phyloP scores from a whole-genome alignment of 1,140 invertebrate genomes.

The Calliphora vicina region DNA sequence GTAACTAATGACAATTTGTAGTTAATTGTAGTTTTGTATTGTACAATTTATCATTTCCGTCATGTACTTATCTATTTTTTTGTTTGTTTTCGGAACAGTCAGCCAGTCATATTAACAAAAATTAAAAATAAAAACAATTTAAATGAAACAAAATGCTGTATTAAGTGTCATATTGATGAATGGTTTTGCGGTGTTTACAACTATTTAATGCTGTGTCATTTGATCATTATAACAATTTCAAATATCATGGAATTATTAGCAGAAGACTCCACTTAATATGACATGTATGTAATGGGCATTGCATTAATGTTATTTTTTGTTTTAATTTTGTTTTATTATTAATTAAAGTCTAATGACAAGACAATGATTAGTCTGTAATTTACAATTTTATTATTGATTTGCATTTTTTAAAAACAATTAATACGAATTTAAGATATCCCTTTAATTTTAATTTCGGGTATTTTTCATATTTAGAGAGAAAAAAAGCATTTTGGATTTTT shows the following conservation, averaged over 20 bases:
- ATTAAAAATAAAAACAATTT: not conserved
- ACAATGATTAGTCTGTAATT: too few relatives aligned
- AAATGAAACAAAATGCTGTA: not conserved
- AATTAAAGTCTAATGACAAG: too few relatives aligned
- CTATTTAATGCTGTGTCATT: not conserved
- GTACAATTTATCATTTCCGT: not conserved
- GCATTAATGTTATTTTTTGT: not conserved
- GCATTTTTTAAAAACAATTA: too few relatives aligned
- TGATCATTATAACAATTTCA: not conserved
- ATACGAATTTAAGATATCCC: too few relatives aligned
- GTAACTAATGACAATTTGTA: not conserved
- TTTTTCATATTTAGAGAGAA: too few relatives aligned
- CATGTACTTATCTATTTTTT: not conserved
- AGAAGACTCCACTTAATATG: not conserved
- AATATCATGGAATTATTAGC: not conserved
- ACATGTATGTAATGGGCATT: not conserved
- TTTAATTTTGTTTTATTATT: not conserved
- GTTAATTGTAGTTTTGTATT: not conserved
- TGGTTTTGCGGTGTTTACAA: not conserved
- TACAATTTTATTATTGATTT: too few relatives aligned
- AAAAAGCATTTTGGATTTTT: too few relatives aligned
- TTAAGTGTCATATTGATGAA: slow-evolving; percentile 3
- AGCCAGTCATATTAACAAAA: too few relatives aligned
- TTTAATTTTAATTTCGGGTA: too few relatives aligned
- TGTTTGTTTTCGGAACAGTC: not conserved